Percentiles rank a stretch among this genome's conserved stretches.
These are phyloP conservation scores for Periophthalmus modestus DNA, from an alignment of 2,113 vertebrate genomes.

Conservation along the genomic window DNA sequence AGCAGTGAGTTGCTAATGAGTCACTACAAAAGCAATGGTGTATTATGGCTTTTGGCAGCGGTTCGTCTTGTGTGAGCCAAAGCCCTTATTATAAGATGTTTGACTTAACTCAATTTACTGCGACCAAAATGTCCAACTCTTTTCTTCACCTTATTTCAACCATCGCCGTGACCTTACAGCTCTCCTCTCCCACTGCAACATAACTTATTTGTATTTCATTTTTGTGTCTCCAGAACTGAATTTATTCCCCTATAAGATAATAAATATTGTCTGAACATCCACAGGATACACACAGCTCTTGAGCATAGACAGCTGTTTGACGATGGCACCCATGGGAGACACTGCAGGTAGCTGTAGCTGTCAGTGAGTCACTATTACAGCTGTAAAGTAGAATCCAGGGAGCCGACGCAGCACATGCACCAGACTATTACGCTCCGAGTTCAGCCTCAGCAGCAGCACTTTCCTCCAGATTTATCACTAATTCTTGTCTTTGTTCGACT, in stretches of 20 bases:
- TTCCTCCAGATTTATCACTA: background rate
- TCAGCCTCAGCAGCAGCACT: background rate
- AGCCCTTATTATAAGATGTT: background rate
- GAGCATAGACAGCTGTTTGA: slow-evolving; percentile 46
- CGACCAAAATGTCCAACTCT: background rate
- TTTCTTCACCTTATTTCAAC: background rate
- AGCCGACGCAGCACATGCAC: background rate
- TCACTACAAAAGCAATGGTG: background rate
- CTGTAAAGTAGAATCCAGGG: slow-evolving; percentile 39
- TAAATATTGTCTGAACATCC: background rate
- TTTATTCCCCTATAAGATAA: background rate
- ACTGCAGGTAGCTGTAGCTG: slow-evolving; percentile 49
- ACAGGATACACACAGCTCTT: slow-evolving; percentile 13
- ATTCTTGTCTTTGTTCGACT: background rate
- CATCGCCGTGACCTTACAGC: background rate
- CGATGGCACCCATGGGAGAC: slow-evolving; percentile 32
- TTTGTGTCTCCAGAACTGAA: slow-evolving; percentile 1
- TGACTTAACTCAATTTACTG: background rate
- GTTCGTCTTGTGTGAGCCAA: background rate
- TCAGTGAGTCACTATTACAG: slow-evolving; percentile 44
- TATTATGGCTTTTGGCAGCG: background rate
- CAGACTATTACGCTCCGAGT: slow-evolving; percentile 9
- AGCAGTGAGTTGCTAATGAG: background rate
- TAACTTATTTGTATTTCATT: background rate
- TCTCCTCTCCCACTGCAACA: background rate